A percentile compares a stretch with the other conserved stretches of the same genome.
phyloP scores from a whole-genome alignment of 2,797 vertebrate species.

The Carduelis carduelis region DNA sequence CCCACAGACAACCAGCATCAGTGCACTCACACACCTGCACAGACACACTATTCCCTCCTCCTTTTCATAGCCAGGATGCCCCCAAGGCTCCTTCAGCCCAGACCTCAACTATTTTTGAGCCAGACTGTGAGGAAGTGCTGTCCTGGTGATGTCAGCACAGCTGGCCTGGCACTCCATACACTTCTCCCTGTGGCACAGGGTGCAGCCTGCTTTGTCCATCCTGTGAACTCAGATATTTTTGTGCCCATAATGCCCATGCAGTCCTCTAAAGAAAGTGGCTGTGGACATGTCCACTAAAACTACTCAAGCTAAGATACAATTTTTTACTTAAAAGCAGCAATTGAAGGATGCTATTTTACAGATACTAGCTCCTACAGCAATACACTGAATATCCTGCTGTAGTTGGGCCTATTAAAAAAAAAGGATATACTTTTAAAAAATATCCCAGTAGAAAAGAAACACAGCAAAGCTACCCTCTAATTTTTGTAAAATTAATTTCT shows the following conservation, averaged over 20 bases:
- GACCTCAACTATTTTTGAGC: neutral
- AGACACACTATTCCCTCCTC: neutral
- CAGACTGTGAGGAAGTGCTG: accelerated
- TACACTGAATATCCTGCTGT: neutral
- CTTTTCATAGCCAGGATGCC: neutral
- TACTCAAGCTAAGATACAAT: neutral
- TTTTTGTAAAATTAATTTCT: neutral
- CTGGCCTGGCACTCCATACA: neutral
- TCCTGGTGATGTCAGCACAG: neutral
- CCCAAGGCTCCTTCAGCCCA: neutral
- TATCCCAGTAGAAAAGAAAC: neutral
- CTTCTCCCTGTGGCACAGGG: neutral
- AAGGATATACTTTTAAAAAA: accelerated
- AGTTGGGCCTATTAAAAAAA: neutral
- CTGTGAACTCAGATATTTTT: neutral
- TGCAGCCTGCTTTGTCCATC: neutral
- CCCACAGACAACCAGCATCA: accelerated
- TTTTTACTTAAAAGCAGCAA: neutral
- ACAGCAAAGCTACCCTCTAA: neutral
- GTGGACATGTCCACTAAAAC: neutral
- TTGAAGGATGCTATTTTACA: neutral
- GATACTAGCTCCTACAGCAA: neutral
- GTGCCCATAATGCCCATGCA: neutral
- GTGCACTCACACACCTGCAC: neutral
- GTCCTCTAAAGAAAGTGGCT: neutral